phyloP scores from a whole-genome alignment of 2,888 invertebrate species.

The Aricia artaxerxes region DNA sequence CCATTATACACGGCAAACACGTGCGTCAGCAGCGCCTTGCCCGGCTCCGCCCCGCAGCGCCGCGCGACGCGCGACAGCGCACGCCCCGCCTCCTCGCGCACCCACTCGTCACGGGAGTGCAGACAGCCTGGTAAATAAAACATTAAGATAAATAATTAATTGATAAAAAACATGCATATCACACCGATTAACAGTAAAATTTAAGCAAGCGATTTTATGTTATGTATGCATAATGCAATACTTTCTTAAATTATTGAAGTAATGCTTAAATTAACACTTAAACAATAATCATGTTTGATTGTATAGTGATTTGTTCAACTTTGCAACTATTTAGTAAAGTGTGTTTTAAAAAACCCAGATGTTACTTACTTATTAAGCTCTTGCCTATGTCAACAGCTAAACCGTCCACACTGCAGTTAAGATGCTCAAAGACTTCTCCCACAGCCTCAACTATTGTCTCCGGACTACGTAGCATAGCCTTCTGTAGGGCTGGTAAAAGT shows the following conservation, averaged over 20 bases:
- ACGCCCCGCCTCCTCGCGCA: conserved; percentile 86
- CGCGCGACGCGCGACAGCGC: conserved; percentile 86
- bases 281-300: no score
- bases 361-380: conserved; percentile 85
- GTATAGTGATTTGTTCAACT: no score
- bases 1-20: conserved; percentile 92
- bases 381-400: conserved; percentile 90
- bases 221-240: no score
- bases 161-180: no score
- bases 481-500: conserved; percentile 92
- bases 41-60: conserved; percentile 84
- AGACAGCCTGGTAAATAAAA: conserved; percentile 82
- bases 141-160: no score
- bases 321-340: no score
- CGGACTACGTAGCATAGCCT: conserved; percentile 95
- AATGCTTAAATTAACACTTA: no score
- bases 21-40: conserved; percentile 84
- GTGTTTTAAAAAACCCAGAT: neutral
- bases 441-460: conserved; percentile 93
- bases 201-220: no score
- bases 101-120: conserved; percentile 90
- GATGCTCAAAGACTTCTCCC: conserved; percentile 85
- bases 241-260: no score
- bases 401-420: conserved; percentile 88
- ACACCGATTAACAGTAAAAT: no score